Evolutionary conservation across 2,888 invertebrate genomes (phyloP).

Genomic region (Andrena camellia): DNA sequence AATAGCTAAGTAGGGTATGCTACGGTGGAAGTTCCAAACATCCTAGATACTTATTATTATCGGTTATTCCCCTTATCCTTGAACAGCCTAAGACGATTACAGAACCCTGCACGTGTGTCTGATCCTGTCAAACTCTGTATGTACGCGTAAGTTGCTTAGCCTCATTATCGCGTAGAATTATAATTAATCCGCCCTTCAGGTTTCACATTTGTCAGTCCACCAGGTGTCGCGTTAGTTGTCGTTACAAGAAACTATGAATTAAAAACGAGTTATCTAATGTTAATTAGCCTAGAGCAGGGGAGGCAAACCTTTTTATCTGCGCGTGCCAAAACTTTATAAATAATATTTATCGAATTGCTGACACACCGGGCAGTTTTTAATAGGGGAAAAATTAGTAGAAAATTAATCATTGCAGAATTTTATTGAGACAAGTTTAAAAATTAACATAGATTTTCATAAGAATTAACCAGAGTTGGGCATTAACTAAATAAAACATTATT

Average conservation of each 20-base stretch:
- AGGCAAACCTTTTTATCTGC: too few relatives aligned
- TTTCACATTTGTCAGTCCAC: constrained; percentile 32
- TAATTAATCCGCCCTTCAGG: constrained; percentile 73
- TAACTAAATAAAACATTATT: too few relatives aligned
- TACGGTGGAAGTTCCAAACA: constrained; percentile 17
- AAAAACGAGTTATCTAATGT: background rate
- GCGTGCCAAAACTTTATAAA: too few relatives aligned
- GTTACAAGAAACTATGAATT: constrained; percentile 60
- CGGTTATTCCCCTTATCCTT: constrained; percentile 66
- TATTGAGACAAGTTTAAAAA: too few relatives aligned
- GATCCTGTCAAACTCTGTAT: constrained; percentile 70
- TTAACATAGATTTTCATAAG: too few relatives aligned
- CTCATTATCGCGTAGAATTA: constrained; percentile 81
- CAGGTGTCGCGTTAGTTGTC: constrained; percentile 36
- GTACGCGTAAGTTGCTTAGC: constrained; percentile 78
- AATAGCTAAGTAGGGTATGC: background rate
- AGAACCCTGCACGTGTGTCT: constrained; percentile 60
- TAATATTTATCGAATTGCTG: too few relatives aligned
- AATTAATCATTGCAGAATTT: too few relatives aligned
- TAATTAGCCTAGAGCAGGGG: background rate
- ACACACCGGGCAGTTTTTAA: too few relatives aligned
- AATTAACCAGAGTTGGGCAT: too few relatives aligned
- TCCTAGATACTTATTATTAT: constrained; percentile 51
- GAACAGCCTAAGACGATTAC: constrained; percentile 74
- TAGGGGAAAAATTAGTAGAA: too few relatives aligned